phyloP scores from a whole-genome alignment of 64 coral and sea anemone species.

The Catalaphyllia jardinei region DNA sequence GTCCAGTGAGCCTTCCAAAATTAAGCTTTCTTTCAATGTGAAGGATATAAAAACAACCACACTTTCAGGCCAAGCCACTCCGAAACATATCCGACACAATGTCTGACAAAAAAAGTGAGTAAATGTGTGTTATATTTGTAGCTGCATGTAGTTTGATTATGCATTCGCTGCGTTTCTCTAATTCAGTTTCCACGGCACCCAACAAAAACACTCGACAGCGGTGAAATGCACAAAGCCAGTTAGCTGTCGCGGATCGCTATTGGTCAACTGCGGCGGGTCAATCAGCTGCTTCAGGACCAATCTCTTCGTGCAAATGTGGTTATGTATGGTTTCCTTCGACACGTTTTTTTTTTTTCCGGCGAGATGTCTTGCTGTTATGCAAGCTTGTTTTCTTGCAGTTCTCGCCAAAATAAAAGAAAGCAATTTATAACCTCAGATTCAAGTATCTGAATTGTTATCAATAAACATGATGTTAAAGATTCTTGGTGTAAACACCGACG shows the following conservation, averaged over 20 bases:
- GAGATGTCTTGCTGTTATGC: background rate
- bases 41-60: background rate
- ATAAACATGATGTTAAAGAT: too few species aligned
- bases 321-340: background rate
- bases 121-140: background rate
- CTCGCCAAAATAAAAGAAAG: too few species aligned
- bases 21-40: background rate
- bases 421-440: too few species aligned
- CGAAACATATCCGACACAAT: background rate
- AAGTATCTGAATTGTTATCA: too few species aligned
- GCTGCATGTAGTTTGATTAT: background rate
- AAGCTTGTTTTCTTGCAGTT: background rate
- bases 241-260: background rate
- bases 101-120: background rate
- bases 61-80: background rate
- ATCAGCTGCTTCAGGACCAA: background rate
- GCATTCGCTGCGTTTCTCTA: background rate
- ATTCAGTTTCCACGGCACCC: conserved; percentile 1
- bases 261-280: background rate
- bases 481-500: too few species aligned
- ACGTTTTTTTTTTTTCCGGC: background rate
- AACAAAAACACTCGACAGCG: background rate
- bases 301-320: background rate
- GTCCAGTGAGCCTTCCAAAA: background rate
- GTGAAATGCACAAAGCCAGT: background rate